Evolutionary conservation across 1,140 invertebrate genomes (phyloP).

Genomic region (Ridgeia piscesae): DNA sequence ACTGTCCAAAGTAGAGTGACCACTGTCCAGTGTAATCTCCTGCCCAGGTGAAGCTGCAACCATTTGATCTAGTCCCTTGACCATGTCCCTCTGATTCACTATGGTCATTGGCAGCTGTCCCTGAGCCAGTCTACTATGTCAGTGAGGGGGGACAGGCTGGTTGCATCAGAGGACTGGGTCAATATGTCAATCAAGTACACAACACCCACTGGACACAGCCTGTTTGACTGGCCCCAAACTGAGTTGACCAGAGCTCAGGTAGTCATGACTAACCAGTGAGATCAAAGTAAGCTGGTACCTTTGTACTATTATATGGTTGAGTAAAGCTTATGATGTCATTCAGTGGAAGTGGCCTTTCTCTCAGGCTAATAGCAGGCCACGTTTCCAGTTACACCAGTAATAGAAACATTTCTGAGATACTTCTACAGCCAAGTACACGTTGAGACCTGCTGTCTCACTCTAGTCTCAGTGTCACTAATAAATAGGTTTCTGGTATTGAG

Average conservation of each 20-base stretch:
- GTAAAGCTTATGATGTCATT: background rate
- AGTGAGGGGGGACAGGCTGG: background rate
- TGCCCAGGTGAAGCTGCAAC: background rate
- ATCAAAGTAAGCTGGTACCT: background rate
- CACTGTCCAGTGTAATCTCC: background rate
- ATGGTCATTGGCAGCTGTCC: background rate
- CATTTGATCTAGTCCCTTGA: background rate
- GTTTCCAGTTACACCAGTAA: background rate
- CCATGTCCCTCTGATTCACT: background rate
- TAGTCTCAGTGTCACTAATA: too few species aligned
- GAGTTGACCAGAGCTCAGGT: background rate
- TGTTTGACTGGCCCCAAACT: background rate
- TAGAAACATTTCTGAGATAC: too few species aligned
- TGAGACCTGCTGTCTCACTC: too few species aligned
- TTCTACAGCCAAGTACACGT: too few species aligned
- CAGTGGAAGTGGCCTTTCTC: background rate
- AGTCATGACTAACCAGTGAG: background rate
- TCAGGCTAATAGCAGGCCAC: background rate
- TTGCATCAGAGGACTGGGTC: background rate
- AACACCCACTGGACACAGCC: background rate
- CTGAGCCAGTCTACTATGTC: background rate
- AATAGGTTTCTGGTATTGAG: too few species aligned
- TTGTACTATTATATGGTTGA: background rate
- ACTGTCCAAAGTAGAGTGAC: background rate
- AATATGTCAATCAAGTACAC: slow-evolving; percentile 6